Base-by-base conservation (phyloP, 1,140 invertebrate genomes). In the Apocrypta bakeri region DNA sequence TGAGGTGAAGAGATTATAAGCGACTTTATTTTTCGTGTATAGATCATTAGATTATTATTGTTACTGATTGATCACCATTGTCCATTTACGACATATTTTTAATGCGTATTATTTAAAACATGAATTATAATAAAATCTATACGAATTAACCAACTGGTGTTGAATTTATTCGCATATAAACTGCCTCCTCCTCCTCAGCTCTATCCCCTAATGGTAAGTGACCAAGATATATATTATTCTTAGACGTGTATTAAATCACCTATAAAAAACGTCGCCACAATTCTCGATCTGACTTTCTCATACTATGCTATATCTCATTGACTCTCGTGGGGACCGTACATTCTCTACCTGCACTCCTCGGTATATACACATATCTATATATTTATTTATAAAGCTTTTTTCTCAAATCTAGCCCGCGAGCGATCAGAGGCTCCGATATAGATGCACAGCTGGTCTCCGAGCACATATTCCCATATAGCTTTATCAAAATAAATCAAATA, bases 121-220 rank as follows among this genome's bases (percentile, higher is more conserved):
- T 78, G 24, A 78, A 68, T 78, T 68, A 68, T 42, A 68, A 78
- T 78, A 78, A 78, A 78, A 40, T 21, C 25, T 17, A 78, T 42
- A 68, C n/a, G 48, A 73, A 73, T 24, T 71, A 71, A 29, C 14
- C 64, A 66, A n/a, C 48, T 21, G 1, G 48, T 21, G 17, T 56
- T 21, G 7, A 56, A 56, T 21, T 56, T 17, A 56, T 56, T 56
- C 17, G n/a, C n/a, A n/a, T n/a, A n/a, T 37, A 48, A 17, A 2
- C 14, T 17, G 1, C 0, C 17, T 17, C 14, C 4, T 56, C 14
- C 11, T n/a, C 21, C 48, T 6, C 21, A 48, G 21, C 42, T 48
- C 42, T 48, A 48, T 48, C 14, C 14, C 8, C 2, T 17, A 48
- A 17, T 48, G 42, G 42, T 48, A 48, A 48, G 42, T 48, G n/a